A percentile compares a stretch with the other conserved stretches of the same genome.
These are phyloP conservation scores for Cephus nigrinus DNA, from an alignment of 2,888 invertebrate genomes.

Conservation along the genomic window DNA sequence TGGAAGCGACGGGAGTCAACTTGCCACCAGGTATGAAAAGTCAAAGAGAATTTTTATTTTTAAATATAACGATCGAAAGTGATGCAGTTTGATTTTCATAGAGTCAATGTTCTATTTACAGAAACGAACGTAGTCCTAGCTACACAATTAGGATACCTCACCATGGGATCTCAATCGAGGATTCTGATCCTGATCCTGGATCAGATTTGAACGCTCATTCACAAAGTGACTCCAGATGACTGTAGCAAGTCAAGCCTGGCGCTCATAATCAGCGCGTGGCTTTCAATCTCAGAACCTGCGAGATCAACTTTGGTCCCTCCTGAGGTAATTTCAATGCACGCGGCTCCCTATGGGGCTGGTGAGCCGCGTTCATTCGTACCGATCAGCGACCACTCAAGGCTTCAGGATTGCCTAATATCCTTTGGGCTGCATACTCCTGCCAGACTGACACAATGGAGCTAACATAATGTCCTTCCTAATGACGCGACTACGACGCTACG, in stretches of 20 bases:
- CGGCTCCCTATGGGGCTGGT: conserved; percentile 20
- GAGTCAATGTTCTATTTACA: conserved; percentile 34
- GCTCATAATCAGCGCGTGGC: conserved; percentile 45
- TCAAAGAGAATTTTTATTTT: background rate
- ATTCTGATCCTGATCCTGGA: conserved; percentile 59
- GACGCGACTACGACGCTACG: background rate
- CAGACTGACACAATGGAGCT: background rate
- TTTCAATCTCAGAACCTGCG: conserved; percentile 43
- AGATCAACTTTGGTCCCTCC: conserved; percentile 25
- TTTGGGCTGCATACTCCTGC: background rate
- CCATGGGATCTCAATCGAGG: conserved; percentile 60
- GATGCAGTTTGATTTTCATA: conserved; percentile 9
- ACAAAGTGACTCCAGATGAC: conserved; percentile 62
- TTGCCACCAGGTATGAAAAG: conserved; percentile 51
- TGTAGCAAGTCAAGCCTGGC: conserved; percentile 53
- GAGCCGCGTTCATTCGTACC: conserved; percentile 12
- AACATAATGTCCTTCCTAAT: background rate
- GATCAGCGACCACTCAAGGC: background rate
- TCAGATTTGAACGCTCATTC: conserved; percentile 56
- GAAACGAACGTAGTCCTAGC: conserved; percentile 58
- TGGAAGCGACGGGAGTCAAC: conserved; percentile 65
- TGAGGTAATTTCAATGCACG: conserved; percentile 15
- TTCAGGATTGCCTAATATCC: background rate
- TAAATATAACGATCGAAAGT: conserved; percentile 7
- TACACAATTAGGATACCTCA: conserved; percentile 54